Base-by-base conservation (phyloP, 1,140 invertebrate genomes). In the Conus ventricosus region DNA sequence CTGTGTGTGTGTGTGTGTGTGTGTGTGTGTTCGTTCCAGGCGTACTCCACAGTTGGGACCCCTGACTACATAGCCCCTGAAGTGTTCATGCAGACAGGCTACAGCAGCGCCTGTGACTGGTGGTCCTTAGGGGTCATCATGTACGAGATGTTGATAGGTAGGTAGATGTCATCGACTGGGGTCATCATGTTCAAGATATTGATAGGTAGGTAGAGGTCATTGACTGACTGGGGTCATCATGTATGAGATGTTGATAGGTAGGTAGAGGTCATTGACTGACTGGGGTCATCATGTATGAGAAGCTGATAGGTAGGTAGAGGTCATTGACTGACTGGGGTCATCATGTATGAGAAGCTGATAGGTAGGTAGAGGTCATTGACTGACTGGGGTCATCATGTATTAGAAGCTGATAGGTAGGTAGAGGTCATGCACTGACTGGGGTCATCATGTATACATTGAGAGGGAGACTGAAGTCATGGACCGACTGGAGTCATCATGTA, bases 401-500 rank as follows among this genome's bases (percentile, higher is more conserved):
- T 99, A 99, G 96, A 99, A 99, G 99, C 96, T 99, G 87, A 99
- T 99, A 96, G 99, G 97, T 97, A 94, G 94, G 96, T 76, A 3
- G 60, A 23, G 11, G 0, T 5, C 4, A 20, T 39, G 60, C n/a
- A 63, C 1, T 39, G 39, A 39, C 39, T 39, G 99, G 99, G 80
- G 99, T 99, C 81, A 99, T 99, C 91, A 99, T 99, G 99, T 99
- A 99, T 95, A 99, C 96, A 99, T 99, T 99, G 87, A 99, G 99
- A 96, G 99, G 97, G 97, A 94, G 94, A 95, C 75, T 0, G 60
- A 23, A 13, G 1, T 63, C 39, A 39, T 39, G 39, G 39, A 39
- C 39, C 3, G 39, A 39, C 39, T 39, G 39, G 39, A 3, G 39
- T 39, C 39, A 39, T 39, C 39, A 39, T 39, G 39, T 39, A 39